Base-by-base conservation (phyloP, 2,113 vertebrate genomes). In the Emydura subglobosa region DNA sequence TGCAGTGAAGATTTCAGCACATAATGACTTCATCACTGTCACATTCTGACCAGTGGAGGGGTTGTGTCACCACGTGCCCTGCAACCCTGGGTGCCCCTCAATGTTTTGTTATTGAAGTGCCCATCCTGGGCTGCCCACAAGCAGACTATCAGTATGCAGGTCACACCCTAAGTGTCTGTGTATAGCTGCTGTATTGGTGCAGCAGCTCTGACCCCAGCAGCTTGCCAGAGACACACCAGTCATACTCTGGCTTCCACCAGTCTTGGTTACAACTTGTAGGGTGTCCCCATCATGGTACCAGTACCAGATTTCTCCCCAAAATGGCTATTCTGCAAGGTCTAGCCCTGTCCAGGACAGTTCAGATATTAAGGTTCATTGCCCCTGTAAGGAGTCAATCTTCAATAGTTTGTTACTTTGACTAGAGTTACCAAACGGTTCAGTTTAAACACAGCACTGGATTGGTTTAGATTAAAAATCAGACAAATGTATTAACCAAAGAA, bases 11-110 rank as follows among this genome's bases (percentile, higher is more conserved):
- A 17, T 7, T 25, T 34, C 19, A 29, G 2, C 8, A 10, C 1
- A 0, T 0, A 0, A 3, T 29, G 12, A 44, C 7, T 1, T 16
- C 65, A 51, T 14, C 29, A 5, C 19, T 72, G 17, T 39, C 19
- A 22, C n/a, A 72, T 72, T 72, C 19, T 39, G n/a, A 39, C 19
- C 19, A 39, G 4, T 10, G n/a, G n/a, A 72, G 34, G 19, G 65
- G 65, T 6, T 39, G 17, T 72, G 34, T 72, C 19, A 39, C 34
- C n/a, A 72, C 4, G 17, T 72, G 19, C 65, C n/a, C 34, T 68
- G 34, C 16, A 39, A 39, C 9, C 34, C 19, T 39, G n/a, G n/a
- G 65, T 72, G 9, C 34, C 65, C 21, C n/a, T 39, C 65, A 72
- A 39, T 39, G 19, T 21, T 68, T 72, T 72, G 34, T 72, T 72